Evolutionary conservation across 2,113 vertebrate genomes (phyloP), one percentile per base, ranked within the genome.

Genomic region (Crotalus helleri): DNA sequence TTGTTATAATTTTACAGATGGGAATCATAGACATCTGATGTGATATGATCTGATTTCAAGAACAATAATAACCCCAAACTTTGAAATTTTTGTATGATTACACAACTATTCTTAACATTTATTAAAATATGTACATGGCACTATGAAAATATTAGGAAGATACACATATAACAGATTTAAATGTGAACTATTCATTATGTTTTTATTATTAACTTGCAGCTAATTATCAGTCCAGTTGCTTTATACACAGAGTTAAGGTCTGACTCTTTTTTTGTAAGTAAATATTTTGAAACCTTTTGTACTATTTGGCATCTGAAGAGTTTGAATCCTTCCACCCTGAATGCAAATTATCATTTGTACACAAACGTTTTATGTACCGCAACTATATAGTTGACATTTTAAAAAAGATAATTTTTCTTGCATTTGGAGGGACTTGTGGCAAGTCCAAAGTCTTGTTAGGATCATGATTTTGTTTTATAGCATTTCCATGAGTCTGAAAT

Each of bases 401-500:
- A 55, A 69, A 93, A 92, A 89, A 26, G 51, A 44, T 21, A 74
- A 90, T 85, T 95, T 90, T 15, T 54, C 53, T 92, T 93, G 87
- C 51, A 87, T 39, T 93, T 94, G 61, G 51, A 81, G 91, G 64
- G 92, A 95, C 89, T 95, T 89, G 91, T 94, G 92, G 93, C n/a
- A 91, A 92, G 64, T 49, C 90, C 59, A 94, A 94, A 89, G 94
- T 97, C 93, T 98, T 98, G 97, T 97, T 96, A 97, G 97, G 97
- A 97, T 95, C 94, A 95, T 96, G 94, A 93, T 98, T 98, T 97
- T 97, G 96, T 97, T 98, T 98, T 98, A 95, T 97, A 96, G 97
- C 95, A 96, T 95, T 97, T 96, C 59, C 94, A 54, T 69, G 91
- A 95, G 95, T 95, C 86, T 93, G 94, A 97, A 97, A 92, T 94